Base-by-base conservation (phyloP, 2,113 vertebrate genomes). In the Oenanthe oenanthe region DNA sequence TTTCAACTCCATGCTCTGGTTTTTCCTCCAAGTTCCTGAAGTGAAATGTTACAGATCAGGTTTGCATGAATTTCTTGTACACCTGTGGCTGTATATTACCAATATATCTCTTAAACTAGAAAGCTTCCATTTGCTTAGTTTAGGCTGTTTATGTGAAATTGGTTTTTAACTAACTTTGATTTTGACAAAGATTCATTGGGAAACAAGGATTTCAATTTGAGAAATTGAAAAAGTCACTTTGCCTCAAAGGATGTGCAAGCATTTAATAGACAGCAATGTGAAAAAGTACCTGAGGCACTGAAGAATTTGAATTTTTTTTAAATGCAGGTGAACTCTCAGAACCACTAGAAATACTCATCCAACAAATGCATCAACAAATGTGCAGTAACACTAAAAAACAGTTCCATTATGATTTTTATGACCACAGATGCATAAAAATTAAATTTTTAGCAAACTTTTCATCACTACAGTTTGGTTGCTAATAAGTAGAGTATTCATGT, bases 1-100 rank as follows among this genome's bases (percentile, higher is more conserved):
- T 57, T 57, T 11, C 12, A 36, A 29, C 3, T 67, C 8, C 3
- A 20, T 86, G 4, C 10, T 17, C 17, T 65, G 10, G 0, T 19
- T 80, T 72, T 48, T 45, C 15, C 26, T 77, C 2, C 9, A 34
- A 26, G 7, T 67, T 28, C 26, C 14, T 18, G 29, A 63, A n/a
- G 5, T 15, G 10, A 92, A 75, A 76, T 51, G n/a, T 34, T 79
- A 1, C 7, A 29, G 15, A 19, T 32, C 14, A 78, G 25, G 26
- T 78, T 19, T 72, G 2, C 45, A 76, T 56, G 1, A 29, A 5
- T 76, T 83, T 43, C 51, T 78, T 68, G 0, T 36, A 12, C 34
- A 4, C 13, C 6, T 1, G 34, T 72, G 50, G 8, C 45, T 57
- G 5, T 50, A 4, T 68, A 9, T 72, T 66, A 13, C 16, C 22